These are phyloP conservation scores for Xestia xanthographa DNA, from an alignment of 2,888 invertebrate species.

Conservation along the genomic window DNA sequence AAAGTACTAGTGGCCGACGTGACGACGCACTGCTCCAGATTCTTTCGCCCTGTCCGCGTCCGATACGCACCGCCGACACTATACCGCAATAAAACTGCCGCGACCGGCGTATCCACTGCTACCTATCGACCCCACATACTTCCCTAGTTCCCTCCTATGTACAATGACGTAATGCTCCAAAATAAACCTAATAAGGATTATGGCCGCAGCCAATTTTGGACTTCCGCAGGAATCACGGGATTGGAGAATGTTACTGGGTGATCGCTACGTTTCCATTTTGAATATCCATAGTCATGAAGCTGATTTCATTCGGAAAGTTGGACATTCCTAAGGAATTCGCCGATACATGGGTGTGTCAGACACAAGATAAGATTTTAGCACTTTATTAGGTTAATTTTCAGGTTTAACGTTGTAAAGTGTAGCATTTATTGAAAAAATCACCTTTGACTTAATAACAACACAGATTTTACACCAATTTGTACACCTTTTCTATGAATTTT, in stretches of 20 bases:
- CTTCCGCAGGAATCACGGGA: constrained; percentile 69
- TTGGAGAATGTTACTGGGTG: constrained; percentile 32
- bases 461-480: constrained; percentile 63
- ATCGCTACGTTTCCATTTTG: constrained; percentile 45
- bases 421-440: constrained; percentile 65
- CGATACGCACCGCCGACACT: constrained; percentile 62
- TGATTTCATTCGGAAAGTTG: constrained; percentile 65
- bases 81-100: constrained; percentile 69
- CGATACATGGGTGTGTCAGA: constrained; percentile 88
- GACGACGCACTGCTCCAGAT: constrained; percentile 71
- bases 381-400: constrained; percentile 2
- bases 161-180: constrained; percentile 90
- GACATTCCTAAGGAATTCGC: constrained; percentile 72
- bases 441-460: constrained; percentile 70
- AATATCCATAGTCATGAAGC: constrained; percentile 50
- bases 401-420: background rate
- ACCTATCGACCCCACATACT: constrained; percentile 72
- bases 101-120: constrained; percentile 70
- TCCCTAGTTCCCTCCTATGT: constrained; percentile 72
- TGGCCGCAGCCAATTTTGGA: constrained; percentile 72
- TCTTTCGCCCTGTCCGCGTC: constrained; percentile 56
- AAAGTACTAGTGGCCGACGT: constrained; percentile 64
- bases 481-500: constrained; percentile 73
- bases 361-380: constrained; percentile 71
- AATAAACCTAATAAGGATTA: constrained; percentile 89